Evolutionary conservation across 2,888 invertebrate species (phyloP).

Genomic region (Papilio elwesi): DNA sequence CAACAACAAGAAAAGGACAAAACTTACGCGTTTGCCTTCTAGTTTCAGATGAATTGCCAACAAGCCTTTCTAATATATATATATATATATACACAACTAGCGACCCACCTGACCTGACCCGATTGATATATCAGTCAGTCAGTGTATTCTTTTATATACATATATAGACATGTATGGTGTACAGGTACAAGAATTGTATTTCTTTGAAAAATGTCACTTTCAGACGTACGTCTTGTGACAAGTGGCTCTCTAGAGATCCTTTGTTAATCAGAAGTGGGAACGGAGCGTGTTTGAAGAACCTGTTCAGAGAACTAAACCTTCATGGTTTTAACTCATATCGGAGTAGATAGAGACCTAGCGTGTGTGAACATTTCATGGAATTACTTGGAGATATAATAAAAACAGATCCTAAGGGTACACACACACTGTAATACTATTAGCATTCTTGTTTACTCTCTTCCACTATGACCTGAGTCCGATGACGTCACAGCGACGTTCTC

Average conservation of each 20-base stretch:
- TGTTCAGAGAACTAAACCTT: not conserved
- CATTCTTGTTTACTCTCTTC: too few species aligned
- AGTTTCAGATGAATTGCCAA: too few species aligned
- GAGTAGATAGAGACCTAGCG: not conserved
- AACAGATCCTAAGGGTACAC: too few species aligned
- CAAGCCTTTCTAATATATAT: too few species aligned
- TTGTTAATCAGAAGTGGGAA: slow-evolving; percentile 30
- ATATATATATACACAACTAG: too few species aligned
- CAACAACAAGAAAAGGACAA: too few species aligned
- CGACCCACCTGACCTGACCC: too few species aligned
- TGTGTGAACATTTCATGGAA: too few species aligned
- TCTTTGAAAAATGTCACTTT: not conserved
- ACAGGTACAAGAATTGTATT: not conserved
- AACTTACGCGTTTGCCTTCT: too few species aligned
- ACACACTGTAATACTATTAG: too few species aligned
- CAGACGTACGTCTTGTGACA: not conserved
- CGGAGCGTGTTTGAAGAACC: slow-evolving; percentile 19
- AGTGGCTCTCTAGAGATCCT: slow-evolving; percentile 9
- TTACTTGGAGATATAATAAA: too few species aligned
- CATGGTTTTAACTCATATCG: not conserved
- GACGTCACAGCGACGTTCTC: not conserved
- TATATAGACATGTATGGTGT: not conserved
- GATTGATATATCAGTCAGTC: too few species aligned
- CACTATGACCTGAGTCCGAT: not conserved
- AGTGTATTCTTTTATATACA: not conserved